Base-by-base conservation (phyloP, 2,113 vertebrate genomes). In the Panthera tigris region DNA sequence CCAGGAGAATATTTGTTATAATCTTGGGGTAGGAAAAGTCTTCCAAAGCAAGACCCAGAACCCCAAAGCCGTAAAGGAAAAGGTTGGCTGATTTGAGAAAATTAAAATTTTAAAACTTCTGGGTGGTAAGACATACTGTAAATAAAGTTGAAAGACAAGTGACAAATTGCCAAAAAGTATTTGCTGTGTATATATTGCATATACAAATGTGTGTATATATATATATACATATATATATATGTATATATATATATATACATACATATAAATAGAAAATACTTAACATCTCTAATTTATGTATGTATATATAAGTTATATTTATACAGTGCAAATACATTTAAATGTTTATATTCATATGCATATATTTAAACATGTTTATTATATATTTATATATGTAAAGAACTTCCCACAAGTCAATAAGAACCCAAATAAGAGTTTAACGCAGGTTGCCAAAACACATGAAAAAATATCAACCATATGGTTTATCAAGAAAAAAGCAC, bases 41-140 rank as follows among this genome's bases (percentile, higher is more conserved):
- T 96, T 63, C 73, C 21, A 79, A 68, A 79, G 68, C 69, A 78
- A 83, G 50, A 79, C 36, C 21, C 33, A 41, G 48, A 83, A 66
- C 13, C 23, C 25, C 36, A 41, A 83, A 61, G 29, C 66, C 45
- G 9, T 73, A 50, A 95, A 69, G 65, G 19, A 80, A 86, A 86
- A 81, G n/a, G 5, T 73, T 15, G n/a, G 52, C 89, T 73, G 41
- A 55, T 55, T 55, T 55, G 84, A 57, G 78, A 68, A 76, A 57
- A 81, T 39, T 71, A 80, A 41, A 63, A 71, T 4, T 71, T 92
- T n/a, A 31, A 66, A 73, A 55, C 55, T 45, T 52, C n/a, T 5
- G 2, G n/a, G 52, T 52, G n/a, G 23, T 88, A n/a, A 88, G 79
- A 81, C 66, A 55, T n/a, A 65, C 21, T 52, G 41, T 81, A 66